Conservation (phyloP, 1,140 invertebrate genomes). For the Drosophila subpulchrella region DNA sequence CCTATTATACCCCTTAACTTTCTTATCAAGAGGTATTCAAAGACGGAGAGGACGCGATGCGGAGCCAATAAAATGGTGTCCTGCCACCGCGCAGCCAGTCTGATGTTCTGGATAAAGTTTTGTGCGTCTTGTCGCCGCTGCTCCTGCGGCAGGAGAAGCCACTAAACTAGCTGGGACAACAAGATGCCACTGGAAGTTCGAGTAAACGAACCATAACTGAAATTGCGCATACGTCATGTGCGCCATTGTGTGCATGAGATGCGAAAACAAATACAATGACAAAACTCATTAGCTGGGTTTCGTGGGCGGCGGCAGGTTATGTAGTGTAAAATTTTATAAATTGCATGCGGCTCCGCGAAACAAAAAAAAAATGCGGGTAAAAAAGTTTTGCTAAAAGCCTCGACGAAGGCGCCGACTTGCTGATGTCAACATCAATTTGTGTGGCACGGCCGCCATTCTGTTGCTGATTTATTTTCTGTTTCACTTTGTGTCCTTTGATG, state of each 20-base stretch:
- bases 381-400: constrained; percentile 53
- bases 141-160: constrained; percentile 10
- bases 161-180: constrained; percentile 52
- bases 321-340: constrained; percentile 78
- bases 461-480: constrained; percentile 62
- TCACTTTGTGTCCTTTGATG: constrained; percentile 56
- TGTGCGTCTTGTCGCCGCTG: constrained; percentile 43
- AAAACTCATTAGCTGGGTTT: constrained; percentile 56
- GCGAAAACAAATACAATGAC: constrained; percentile 48
- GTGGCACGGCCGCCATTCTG: constrained; percentile 53
- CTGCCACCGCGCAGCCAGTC: constrained; percentile 23
- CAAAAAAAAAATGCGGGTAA: background rate
- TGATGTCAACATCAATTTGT: constrained; percentile 59
- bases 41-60: constrained; percentile 29
- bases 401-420: constrained; percentile 31
- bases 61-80: constrained; percentile 57
- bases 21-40: background rate
- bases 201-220: constrained; percentile 71
- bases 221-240: constrained; percentile 78
- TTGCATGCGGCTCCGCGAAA: constrained; percentile 42
- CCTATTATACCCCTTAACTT: background rate
- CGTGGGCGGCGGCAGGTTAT: constrained; percentile 43
- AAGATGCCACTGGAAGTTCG: constrained; percentile 45
- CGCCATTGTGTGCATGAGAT: constrained; percentile 19
- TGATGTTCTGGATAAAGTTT: constrained; percentile 47